Evolutionary conservation across 1,140 invertebrate species (phyloP), one percentile per base, ranked within the genome.

Genomic region (Drosophila serrata): DNA sequence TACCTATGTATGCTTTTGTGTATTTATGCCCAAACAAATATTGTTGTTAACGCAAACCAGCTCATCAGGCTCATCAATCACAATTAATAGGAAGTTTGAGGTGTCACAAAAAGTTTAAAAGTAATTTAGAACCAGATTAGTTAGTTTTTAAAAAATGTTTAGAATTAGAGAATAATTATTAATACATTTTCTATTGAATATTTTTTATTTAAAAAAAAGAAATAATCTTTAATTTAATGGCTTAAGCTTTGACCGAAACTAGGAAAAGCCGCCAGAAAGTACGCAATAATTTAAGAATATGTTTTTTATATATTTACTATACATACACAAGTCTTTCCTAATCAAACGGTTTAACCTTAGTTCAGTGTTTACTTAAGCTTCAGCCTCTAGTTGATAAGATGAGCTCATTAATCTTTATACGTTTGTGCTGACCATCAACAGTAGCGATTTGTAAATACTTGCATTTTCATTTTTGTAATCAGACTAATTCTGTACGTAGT

Each of bases 21-120:
- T 43, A 33, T 19, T 45, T 70, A 63, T 37, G 17, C 31, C 17
- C 63, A 58, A 63, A 40, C 64, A 27, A 29, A 37, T 15, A 72
- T 15, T 35, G 57, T 72, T 19, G 45, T 51, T 35, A 27, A 40
- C 17, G 22, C 49, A 42, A 45, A 69, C 60, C 74, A 58, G 8
- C 57, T 15, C 49, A 35, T 53, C 49, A 53, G 48, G 22, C 80
- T 45, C 61, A 82, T 82, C 57, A 51, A 79, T 81, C 64, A 75
- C 48, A 75, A 75, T 87, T 82, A 67, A 68, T 64, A 60, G 49
- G 48, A 29, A 68, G 55, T 65, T 70, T 39, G 61, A 48, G 24
- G 49, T 75, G 55, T 24, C 58, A 53, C 27, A 51, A 69, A 67
- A 60, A 48, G 15, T 53, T 3, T 12, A 19, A 22, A 13, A 22